Evolutionary conservation across 1,140 invertebrate genomes (phyloP), one percentile per base, ranked within the genome.

Genomic region (Platyura marginata): DNA sequence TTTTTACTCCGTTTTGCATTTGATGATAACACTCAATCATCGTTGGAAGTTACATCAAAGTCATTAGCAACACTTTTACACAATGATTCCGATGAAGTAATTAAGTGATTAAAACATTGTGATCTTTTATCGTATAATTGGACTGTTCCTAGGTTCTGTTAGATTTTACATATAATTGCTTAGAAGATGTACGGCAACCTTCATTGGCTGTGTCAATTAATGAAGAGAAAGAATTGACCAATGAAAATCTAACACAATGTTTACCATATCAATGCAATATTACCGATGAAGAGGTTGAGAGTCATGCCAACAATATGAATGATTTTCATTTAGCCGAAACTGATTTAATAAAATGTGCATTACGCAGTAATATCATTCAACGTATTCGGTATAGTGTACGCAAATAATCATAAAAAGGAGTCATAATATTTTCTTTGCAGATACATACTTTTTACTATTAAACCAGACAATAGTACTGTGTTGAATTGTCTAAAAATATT

Each of bases 261-360:
- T n/a, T n/a, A n/a, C n/a, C n/a, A n/a, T n/a, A n/a, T n/a, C 32
- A 34, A 6, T 13, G 13, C 25, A 18, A 38, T 38, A 3, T 38
- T 20, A 20, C 3, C 36, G 63, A 66, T 50, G 59, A 72, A 35
- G 67, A 78, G 41, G 61, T 71, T 1, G 69, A 72, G n/a, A 71
- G n/a, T n/a, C n/a, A 76, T 48, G 69, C 72, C 46, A 63, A 66
- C 45, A 74, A 75, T 51, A 64, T 87, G 37, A 86, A 85, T 59
- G 88, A 93, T 68, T 76, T 79, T 54, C 80, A 91, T 55, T 59
- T 92, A 37, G 74, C 78, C 9, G 82, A 82, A 64, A 66, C 77
- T 15, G 80, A 87, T 65, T 59, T 84, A 1, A 68, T 84, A 22
- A 69, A 77, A 55, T 79, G 77, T 41, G 58, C 85, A 16, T 49